Conservation (phyloP, 92 coral and sea anemone species). For the Anthopleura xanthogrammica region DNA sequence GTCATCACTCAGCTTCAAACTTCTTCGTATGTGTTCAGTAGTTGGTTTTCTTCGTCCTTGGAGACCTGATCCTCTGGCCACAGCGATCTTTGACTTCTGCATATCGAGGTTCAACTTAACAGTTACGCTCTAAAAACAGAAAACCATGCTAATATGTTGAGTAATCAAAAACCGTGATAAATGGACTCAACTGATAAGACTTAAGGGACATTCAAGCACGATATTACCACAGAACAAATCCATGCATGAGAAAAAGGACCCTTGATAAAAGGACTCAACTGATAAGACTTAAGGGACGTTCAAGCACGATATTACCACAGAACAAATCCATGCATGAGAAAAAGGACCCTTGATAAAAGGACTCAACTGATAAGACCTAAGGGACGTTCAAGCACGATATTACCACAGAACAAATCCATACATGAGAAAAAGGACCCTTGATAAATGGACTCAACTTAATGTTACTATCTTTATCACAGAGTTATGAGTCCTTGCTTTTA, state of each 20-base stretch:
- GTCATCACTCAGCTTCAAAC: constrained; percentile 47
- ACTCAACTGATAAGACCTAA: too few species aligned
- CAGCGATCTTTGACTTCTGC: constrained; percentile 78
- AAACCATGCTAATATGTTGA: too few species aligned
- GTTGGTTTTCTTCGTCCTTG: constrained; percentile 92
- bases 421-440: background rate
- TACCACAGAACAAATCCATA: background rate
- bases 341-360: too few species aligned
- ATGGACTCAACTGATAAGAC: too few species aligned
- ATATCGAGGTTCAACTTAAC: constrained; percentile 66
- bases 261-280: too few species aligned
- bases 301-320: background rate
- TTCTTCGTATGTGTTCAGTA: constrained; percentile 62
- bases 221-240: background rate
- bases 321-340: background rate
- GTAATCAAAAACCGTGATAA: background rate
- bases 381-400: background rate
- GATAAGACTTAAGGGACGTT: background rate
- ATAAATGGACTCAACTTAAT: too few species aligned
- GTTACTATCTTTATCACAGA: too few species aligned
- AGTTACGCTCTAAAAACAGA: constrained; percentile 43
- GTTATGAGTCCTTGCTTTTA: background rate
- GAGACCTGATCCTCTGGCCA: constrained; percentile 64
- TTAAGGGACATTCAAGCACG: background rate
- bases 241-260: background rate